A percentile compares a stretch with the other conserved stretches of the same genome.
Conservation (phyloP, 2,888 invertebrate species). For the Microctonus hyperodae region DNA sequence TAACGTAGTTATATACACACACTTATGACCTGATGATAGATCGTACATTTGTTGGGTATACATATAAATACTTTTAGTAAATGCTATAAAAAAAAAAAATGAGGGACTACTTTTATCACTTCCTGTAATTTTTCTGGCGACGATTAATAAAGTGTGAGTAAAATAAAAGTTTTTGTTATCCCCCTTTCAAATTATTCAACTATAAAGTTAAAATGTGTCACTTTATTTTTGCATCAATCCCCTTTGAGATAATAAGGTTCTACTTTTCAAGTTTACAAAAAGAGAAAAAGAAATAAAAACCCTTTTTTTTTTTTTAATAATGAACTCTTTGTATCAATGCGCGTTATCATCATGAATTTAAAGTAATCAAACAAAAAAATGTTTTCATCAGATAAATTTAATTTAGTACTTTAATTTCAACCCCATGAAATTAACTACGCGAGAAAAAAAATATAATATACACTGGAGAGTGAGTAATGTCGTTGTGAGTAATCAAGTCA, state of each 20-base stretch:
- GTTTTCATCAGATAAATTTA: slow-evolving; percentile 3
- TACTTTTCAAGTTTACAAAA: background rate
- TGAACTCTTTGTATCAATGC: background rate
- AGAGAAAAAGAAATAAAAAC: background rate
- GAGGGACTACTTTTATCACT: slow-evolving; percentile 1
- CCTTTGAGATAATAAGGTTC: background rate
- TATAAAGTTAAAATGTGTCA: slow-evolving; percentile 17
- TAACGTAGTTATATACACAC: background rate
- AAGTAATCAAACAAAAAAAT: background rate
- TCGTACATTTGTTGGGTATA: slow-evolving; percentile 2
- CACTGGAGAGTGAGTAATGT: background rate
- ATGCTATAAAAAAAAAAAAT: background rate
- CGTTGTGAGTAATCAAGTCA: slow-evolving; percentile 8
- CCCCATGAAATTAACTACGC: background rate
- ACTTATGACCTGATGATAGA: background rate
- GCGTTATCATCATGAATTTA: background rate
- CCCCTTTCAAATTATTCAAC: slow-evolving; percentile 5
- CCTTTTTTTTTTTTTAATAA: background rate
- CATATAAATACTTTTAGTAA: too few relatives aligned
- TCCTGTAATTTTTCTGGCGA: background rate
- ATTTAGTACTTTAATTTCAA: background rate
- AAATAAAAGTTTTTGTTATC: background rate
- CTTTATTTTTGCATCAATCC: slow-evolving; percentile 12
- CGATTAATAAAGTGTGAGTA: background rate
- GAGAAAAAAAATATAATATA: background rate